Evolutionary conservation across 2,113 vertebrate species (phyloP).

Genomic region (Etia nguti): DNA sequence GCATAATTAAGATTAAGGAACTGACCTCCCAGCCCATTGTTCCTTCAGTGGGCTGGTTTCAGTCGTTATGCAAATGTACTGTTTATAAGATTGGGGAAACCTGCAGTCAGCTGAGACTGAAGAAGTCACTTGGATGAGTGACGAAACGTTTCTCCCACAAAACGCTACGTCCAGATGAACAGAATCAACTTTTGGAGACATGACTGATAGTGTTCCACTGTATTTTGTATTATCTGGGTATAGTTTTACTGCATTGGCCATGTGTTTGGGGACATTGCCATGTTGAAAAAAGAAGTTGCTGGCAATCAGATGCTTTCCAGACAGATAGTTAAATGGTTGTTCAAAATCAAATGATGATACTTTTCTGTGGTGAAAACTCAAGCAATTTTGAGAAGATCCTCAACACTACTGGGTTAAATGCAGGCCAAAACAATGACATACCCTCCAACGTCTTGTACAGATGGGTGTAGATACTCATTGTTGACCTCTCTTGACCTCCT

Average conservation of each 20-base stretch:
- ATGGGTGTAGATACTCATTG: neutral
- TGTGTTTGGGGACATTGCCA: neutral
- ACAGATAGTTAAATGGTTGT: neutral
- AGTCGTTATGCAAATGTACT: too few relatives aligned
- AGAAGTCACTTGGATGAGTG: too few relatives aligned
- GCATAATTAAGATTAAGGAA: too few relatives aligned
- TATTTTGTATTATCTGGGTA: neutral
- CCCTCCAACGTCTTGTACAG: neutral
- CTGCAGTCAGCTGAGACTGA: too few relatives aligned
- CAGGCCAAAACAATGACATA: neutral
- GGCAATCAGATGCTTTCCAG: neutral
- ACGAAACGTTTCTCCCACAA: too few relatives aligned
- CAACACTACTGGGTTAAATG: neutral
- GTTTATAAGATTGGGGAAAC: too few relatives aligned
- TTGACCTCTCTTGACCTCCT: neutral
- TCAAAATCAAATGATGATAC: neutral
- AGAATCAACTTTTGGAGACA: too few relatives aligned
- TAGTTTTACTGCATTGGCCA: neutral
- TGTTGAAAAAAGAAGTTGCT: neutral
- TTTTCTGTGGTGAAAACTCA: neutral
- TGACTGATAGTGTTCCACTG: neutral
- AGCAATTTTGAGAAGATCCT: neutral
- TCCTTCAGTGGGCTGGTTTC: too few relatives aligned
- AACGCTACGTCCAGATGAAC: too few relatives aligned
- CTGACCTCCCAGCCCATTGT: too few relatives aligned